These are phyloP conservation scores for Nemurella pictetii DNA, from an alignment of 2,888 invertebrate genomes.

Conservation along the genomic window DNA sequence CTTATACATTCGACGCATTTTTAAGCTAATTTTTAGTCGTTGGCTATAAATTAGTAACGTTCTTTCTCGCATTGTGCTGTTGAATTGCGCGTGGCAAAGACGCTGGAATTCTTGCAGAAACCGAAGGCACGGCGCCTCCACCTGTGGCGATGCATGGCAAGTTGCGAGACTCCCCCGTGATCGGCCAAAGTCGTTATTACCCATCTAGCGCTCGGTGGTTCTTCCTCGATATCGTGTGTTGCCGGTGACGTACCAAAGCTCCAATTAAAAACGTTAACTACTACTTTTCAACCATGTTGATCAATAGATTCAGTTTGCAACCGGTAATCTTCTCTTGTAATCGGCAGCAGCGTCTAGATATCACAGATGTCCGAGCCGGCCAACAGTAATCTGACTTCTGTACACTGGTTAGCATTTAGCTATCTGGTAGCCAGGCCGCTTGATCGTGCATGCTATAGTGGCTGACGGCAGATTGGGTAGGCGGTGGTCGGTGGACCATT, in stretches of 20 bases:
- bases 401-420: background rate
- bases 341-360: background rate
- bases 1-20: background rate
- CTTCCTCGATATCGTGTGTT: background rate
- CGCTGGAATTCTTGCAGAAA: background rate
- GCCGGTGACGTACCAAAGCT: background rate
- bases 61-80: too few species aligned
- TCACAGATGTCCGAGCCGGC: background rate
- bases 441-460: too few species aligned
- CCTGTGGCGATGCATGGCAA: background rate
- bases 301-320: background rate
- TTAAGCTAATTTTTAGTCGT: background rate
- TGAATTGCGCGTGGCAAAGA: background rate
- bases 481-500: background rate
- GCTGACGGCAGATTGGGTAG: background rate
- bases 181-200: background rate
- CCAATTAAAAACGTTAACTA: background rate
- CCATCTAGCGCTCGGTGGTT: background rate
- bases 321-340: background rate
- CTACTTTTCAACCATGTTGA: background rate
- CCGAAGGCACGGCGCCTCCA: background rate
- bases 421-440: background rate
- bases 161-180: background rate
- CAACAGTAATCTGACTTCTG: background rate
- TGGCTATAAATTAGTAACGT: background rate